Evolutionary conservation across 2,797 vertebrate species (phyloP).

Genomic region (Manis pentadactyla): DNA sequence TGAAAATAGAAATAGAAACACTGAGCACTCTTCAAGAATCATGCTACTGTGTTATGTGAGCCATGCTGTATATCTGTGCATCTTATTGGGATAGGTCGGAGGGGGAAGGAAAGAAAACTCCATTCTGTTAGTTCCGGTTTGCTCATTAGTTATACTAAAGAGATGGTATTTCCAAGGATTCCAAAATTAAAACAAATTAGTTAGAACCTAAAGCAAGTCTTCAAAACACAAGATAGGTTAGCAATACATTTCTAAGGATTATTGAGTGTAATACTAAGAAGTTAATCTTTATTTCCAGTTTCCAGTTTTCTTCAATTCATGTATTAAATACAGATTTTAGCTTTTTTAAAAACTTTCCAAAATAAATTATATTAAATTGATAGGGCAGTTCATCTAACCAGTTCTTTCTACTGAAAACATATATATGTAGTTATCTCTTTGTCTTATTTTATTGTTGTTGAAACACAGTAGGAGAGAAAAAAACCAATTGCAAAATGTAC

Average conservation of each 20-base stretch:
- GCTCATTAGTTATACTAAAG: not conserved
- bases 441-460: not conserved
- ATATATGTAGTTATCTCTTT: not conserved
- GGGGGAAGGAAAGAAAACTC: not conserved
- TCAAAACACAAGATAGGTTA: not conserved
- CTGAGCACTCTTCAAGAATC: not conserved
- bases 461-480: not conserved
- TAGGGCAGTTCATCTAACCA: not conserved
- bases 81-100: not conserved
- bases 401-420: not conserved
- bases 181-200: constrained; percentile 24
- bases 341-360: not conserved
- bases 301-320: not conserved
- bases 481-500: constrained; percentile 6
- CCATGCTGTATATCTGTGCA: not conserved
- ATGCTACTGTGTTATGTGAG: not conserved
- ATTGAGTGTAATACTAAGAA: not conserved
- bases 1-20: constrained; percentile 27
- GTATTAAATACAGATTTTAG: constrained; percentile 5
- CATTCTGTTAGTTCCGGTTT: not conserved
- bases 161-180: not conserved
- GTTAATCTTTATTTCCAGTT: not conserved
- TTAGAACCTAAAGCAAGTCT: not conserved
- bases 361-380: constrained; percentile 9
- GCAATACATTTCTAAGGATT: not conserved